phyloP scores from a whole-genome alignment of 2,888 invertebrate species.

The Sabatieria punctata region DNA sequence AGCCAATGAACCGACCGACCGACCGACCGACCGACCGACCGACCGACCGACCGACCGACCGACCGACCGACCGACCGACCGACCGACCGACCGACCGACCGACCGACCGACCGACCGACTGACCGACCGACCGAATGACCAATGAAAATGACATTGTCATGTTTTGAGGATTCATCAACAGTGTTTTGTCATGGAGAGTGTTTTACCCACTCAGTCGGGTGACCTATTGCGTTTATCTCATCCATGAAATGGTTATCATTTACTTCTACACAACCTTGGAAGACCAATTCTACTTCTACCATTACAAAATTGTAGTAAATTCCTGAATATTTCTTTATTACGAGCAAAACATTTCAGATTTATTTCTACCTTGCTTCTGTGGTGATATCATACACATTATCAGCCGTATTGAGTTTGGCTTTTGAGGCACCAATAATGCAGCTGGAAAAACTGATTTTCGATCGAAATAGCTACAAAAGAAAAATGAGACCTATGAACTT shows the following conservation, averaged over 20 bases:
- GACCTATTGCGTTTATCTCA: constrained; percentile 31
- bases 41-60: no score
- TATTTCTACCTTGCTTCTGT: not conserved
- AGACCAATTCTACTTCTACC: not conserved
- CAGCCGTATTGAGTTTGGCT: constrained; percentile 6
- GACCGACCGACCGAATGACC: no score
- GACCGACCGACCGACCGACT: no score
- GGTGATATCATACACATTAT: constrained; percentile 3
- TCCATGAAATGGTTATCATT: constrained; percentile 9
- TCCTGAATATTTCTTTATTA: not conserved
- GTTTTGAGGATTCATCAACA: constrained; percentile 27
- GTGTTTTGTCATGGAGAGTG: constrained; percentile 29
- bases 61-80: no score
- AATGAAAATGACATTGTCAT: no score
- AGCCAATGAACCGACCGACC: no score
- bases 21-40: no score
- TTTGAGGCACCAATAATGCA: constrained; percentile 10
- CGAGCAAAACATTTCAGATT: constrained; percentile 7
- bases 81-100: no score
- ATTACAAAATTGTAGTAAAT: constrained; percentile 7
- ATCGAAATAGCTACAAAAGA: no score
- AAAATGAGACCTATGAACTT: no score
- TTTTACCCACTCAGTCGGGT: constrained; percentile 31
- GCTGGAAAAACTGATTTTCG: constrained; percentile 8
- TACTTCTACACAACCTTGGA: constrained; percentile 2